Percentiles rank a stretch among this genome's conserved stretches.
Conservation (phyloP, 35 echinoderm and acorn worm genomes). For the Anneissia japonica region DNA sequence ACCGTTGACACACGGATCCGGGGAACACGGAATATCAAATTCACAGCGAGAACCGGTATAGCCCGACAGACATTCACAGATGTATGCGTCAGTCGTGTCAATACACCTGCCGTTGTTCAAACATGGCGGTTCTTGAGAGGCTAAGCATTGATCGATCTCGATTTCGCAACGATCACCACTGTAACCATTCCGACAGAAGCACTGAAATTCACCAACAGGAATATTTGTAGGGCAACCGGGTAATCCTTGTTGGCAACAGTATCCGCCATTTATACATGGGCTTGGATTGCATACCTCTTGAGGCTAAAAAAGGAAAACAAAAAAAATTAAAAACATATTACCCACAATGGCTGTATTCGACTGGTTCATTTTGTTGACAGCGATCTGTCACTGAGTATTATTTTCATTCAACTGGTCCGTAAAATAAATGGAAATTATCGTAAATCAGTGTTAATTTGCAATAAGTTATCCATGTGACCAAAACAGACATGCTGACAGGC, state of each 20-base stretch:
- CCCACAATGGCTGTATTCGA: not conserved
- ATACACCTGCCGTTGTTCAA: slow-evolving; percentile 67
- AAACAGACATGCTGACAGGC: too few relatives aligned
- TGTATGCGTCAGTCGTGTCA: slow-evolving; percentile 29
- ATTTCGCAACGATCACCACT: slow-evolving; percentile 84
- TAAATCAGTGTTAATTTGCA: too few relatives aligned
- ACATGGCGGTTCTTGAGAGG: slow-evolving; percentile 61
- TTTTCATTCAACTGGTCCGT: too few relatives aligned
- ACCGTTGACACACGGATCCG: slow-evolving; percentile 80
- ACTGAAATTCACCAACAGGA: slow-evolving; percentile 55
- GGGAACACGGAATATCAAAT: slow-evolving; percentile 73
- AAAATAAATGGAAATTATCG: too few relatives aligned
- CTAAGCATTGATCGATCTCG: slow-evolving; percentile 76
- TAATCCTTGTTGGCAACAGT: slow-evolving; percentile 64
- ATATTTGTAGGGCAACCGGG: slow-evolving; percentile 46
- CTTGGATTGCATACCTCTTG: slow-evolving; percentile 71
- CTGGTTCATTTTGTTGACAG: not conserved
- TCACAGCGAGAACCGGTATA: slow-evolving; percentile 68
- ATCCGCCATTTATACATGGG: slow-evolving; percentile 79
- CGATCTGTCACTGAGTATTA: not conserved
- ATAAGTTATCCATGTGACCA: too few relatives aligned
- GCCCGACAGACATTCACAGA: slow-evolving; percentile 60
- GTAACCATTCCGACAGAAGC: slow-evolving; percentile 85
- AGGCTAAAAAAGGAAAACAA: slow-evolving; percentile 37
- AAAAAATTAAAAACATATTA: not conserved